Base-by-base conservation (phyloP, 1,140 invertebrate genomes). In the Pseudomyrmex dendroicus region DNA sequence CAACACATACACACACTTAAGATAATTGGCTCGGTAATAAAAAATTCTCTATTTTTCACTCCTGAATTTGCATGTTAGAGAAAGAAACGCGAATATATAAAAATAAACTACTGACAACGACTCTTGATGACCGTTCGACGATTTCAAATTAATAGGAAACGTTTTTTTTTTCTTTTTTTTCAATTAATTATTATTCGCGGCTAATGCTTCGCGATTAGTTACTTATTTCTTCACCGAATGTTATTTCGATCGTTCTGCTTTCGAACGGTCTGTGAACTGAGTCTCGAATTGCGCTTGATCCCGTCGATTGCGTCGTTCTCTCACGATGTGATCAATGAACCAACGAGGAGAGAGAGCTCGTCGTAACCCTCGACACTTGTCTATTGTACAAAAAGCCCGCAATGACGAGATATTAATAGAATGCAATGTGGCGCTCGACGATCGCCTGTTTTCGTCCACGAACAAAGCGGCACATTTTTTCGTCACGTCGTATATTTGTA, bases 311-410 rank as follows among this genome's bases (percentile, higher is more conserved):
- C 20, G 20, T 57, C 44, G 4, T 72, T 44, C 48, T 77, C 44
- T 54, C 56, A 72, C 22, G 67, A 80, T 72, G 61, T 72, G 52
- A 22, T 56, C 50, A 84, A 84, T 72, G 52, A 84, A 72, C 15
- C 64, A 64, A 57, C 46, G n/a, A 7, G 35, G 35, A 35, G 35
- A 35, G 3, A 35, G 35, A 78, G 66, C 25, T 84, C 35, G 44
- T 56, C 56, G 48, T 61, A 76, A 82, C 62, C 63, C 44, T 48
- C 50, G 22, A 84, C 44, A 20, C 46, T n/a, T 52, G 64, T 64
- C 54, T 70, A 54, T 56, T 87, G 46, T 73, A 86, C 50, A 46
- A 86, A 72, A 54, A 73, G 83, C 67, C 44, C 50, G 54, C 61
- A 12, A 22, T 22, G 48, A 4, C n/a, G 25, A 57, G 52, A 13